Evolutionary conservation across 1,140 invertebrate genomes (phyloP).

Genomic region (Heliothis virescens): DNA sequence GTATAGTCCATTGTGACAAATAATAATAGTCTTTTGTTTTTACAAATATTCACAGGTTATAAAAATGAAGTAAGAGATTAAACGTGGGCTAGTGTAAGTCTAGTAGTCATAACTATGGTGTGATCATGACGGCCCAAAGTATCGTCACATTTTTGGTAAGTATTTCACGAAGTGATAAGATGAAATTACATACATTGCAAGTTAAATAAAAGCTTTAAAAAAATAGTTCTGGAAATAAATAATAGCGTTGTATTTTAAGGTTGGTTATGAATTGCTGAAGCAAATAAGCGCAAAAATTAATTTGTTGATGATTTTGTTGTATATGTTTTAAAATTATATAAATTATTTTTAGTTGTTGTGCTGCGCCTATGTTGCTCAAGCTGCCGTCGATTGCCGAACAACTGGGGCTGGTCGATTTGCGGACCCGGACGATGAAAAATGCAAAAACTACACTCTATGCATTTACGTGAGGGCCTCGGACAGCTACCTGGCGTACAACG

Average conservation of each 20-base stretch:
- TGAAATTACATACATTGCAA: too few relatives aligned
- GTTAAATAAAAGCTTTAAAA: too few relatives aligned
- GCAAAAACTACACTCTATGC: constrained; percentile 12
- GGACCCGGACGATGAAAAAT: not conserved
- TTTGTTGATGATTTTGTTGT: too few relatives aligned
- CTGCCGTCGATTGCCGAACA: not conserved
- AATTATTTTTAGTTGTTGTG: constrained; percentile 1
- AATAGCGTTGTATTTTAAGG: too few relatives aligned
- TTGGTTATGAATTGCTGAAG: not conserved
- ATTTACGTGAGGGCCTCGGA: constrained; percentile 10
- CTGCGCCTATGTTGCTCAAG: not conserved
- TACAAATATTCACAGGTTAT: not conserved
- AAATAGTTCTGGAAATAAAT: too few relatives aligned
- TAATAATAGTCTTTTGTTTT: constrained; percentile 17
- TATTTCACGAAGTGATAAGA: not conserved
- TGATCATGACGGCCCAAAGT: not conserved
- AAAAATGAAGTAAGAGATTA: not conserved
- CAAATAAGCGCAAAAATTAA: too few relatives aligned
- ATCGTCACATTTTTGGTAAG: not conserved
- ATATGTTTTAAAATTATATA: too few relatives aligned
- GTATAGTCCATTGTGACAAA: constrained; percentile 1
- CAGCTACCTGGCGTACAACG: not conserved
- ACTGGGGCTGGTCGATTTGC: not conserved
- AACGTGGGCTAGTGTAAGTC: not conserved
- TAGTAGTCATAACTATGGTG: not conserved